These are phyloP conservation scores for Phalangium opilio DNA, from an alignment of 2,888 invertebrate species.

Conservation along the genomic window DNA sequence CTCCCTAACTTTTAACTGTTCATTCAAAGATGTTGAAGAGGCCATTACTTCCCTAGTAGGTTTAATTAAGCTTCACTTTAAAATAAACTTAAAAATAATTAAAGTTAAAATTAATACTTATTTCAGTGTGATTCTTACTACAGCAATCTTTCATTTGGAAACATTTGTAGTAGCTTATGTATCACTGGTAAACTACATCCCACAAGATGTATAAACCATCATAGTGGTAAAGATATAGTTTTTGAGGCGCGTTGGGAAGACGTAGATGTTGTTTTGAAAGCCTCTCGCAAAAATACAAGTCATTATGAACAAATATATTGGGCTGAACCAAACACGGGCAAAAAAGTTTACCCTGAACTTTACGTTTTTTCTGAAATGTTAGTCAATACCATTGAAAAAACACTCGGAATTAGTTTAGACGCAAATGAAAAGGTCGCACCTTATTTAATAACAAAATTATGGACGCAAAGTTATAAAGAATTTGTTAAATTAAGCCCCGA, in stretches of 20 bases:
- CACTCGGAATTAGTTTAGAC: constrained; percentile 10
- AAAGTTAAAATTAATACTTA: background rate
- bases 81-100: background rate
- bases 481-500: constrained; percentile 5
- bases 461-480: constrained; percentile 11
- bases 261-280: constrained; percentile 44
- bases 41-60: constrained; percentile 12
- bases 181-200: constrained; percentile 39
- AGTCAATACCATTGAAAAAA: constrained; percentile 9
- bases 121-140: constrained; percentile 43
- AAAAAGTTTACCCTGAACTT: constrained; percentile 10
- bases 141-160: constrained; percentile 42
- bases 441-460: constrained; percentile 10
- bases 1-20: constrained; percentile 4
- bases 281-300: constrained; percentile 11
- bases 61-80: too few relatives aligned
- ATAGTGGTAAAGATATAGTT: constrained; percentile 44
- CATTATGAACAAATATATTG: constrained; percentile 16
- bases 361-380: constrained; percentile 15
- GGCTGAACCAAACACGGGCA: constrained; percentile 7
- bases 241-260: constrained; percentile 44
- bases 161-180: constrained; percentile 47
- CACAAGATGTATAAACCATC: constrained; percentile 44
- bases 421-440: constrained; percentile 1
- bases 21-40: constrained; percentile 12